These are phyloP conservation scores for Athalia cordata DNA, from an alignment of 2,888 invertebrate species.

Conservation along the genomic window DNA sequence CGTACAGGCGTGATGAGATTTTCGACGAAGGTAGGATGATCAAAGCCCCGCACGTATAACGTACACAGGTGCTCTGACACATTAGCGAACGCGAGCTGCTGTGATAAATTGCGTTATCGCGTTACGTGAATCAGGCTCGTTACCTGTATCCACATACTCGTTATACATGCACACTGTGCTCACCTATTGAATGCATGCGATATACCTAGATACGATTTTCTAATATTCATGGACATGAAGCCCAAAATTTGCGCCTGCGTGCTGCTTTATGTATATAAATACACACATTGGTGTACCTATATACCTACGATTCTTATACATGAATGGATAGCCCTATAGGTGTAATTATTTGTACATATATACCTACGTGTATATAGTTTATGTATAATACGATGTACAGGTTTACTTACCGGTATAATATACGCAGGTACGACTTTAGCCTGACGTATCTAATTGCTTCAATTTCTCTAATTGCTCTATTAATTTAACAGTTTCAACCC, in stretches of 20 bases:
- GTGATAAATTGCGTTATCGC: constrained; percentile 9
- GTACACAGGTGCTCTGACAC: too few relatives aligned
- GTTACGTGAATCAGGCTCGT: background rate
- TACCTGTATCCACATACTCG: constrained; percentile 2
- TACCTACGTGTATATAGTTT: background rate
- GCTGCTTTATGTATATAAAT: background rate
- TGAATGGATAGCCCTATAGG: background rate
- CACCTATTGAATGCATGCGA: too few relatives aligned
- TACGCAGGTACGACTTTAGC: background rate
- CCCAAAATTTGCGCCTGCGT: too few relatives aligned
- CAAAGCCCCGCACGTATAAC: too few relatives aligned
- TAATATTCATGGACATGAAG: too few relatives aligned
- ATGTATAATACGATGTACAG: background rate
- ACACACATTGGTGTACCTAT: background rate
- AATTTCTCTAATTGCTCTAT: constrained; percentile 35
- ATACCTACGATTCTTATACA: background rate
- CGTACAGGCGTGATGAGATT: too few relatives aligned
- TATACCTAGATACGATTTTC: too few relatives aligned
- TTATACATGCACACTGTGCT: too few relatives aligned
- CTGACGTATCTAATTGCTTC: constrained; percentile 38
- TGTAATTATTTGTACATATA: constrained; percentile 7
- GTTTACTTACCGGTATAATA: background rate
- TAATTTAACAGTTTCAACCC: constrained; percentile 11
- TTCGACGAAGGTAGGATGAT: too few relatives aligned
- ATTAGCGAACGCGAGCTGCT: background rate